Percentiles rank a stretch among this genome's conserved stretches.
These are phyloP conservation scores for Periplaneta americana DNA, from an alignment of 1,140 invertebrate species.

Conservation along the genomic window DNA sequence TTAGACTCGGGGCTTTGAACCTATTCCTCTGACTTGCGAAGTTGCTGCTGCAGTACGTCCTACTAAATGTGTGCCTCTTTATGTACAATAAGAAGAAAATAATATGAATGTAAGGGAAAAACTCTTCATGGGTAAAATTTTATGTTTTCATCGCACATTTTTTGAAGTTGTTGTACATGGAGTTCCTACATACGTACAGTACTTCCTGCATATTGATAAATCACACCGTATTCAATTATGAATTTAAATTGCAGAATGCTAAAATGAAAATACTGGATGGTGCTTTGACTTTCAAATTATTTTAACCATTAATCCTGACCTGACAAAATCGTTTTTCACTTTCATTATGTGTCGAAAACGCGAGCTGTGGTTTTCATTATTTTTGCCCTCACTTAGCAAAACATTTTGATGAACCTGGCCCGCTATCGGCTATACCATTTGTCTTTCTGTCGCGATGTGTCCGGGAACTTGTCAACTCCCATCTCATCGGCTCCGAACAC, in stretches of 20 bases:
- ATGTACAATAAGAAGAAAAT: too few species aligned
- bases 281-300: neutral
- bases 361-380: neutral
- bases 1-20: too few species aligned
- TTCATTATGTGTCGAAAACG: neutral
- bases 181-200: too few species aligned
- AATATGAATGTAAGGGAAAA: too few species aligned
- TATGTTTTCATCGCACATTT: too few species aligned
- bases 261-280: neutral
- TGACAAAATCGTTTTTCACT: neutral
- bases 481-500: neutral
- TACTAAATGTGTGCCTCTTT: too few species aligned
- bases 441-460: neutral
- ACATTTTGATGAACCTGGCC: neutral
- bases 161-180: too few species aligned
- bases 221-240: too few species aligned
- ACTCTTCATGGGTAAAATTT: too few species aligned
- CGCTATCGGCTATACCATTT: neutral
- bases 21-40: too few species aligned
- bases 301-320: neutral
- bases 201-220: too few species aligned
- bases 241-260: neutral
- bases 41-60: too few species aligned
- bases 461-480: neutral
- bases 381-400: neutral